Evolutionary conservation across 2,113 vertebrate genomes (phyloP).

Genomic region (Casuarius casuarius): DNA sequence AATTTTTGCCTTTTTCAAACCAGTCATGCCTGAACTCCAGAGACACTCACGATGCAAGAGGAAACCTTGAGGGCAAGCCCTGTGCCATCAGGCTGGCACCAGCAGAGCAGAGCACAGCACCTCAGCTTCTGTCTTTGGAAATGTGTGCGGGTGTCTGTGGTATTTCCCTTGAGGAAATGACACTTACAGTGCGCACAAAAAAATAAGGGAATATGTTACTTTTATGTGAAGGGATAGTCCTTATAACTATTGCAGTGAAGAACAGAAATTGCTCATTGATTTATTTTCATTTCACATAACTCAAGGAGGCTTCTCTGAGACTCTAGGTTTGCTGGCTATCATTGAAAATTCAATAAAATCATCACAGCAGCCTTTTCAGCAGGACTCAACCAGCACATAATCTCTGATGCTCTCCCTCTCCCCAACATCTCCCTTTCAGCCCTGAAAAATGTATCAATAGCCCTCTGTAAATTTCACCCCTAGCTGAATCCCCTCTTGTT

Average conservation of each 20-base stretch:
- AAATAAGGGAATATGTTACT: background rate
- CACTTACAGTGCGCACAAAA: background rate
- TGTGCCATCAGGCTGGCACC: background rate
- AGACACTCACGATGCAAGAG: background rate
- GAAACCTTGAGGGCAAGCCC: conserved; percentile 25
- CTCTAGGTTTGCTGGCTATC: background rate
- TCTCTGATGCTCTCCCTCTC: background rate
- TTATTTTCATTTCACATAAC: background rate
- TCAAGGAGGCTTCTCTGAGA: background rate
- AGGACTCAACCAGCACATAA: background rate
- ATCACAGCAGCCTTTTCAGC: background rate
- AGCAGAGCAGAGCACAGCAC: background rate
- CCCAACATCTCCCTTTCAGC: background rate
- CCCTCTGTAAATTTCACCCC: background rate
- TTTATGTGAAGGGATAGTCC: background rate
- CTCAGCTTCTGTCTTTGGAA: background rate
- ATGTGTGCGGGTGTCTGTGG: background rate
- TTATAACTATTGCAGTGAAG: background rate
- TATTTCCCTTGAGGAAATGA: conserved; percentile 35
- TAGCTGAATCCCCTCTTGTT: background rate
- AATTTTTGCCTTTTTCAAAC: background rate
- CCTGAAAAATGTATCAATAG: background rate
- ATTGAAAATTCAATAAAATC: background rate
- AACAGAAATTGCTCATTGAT: background rate
- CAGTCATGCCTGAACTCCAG: background rate